Conservation (phyloP, 2,888 invertebrate species). For the Frankliniella intonsa region DNA sequence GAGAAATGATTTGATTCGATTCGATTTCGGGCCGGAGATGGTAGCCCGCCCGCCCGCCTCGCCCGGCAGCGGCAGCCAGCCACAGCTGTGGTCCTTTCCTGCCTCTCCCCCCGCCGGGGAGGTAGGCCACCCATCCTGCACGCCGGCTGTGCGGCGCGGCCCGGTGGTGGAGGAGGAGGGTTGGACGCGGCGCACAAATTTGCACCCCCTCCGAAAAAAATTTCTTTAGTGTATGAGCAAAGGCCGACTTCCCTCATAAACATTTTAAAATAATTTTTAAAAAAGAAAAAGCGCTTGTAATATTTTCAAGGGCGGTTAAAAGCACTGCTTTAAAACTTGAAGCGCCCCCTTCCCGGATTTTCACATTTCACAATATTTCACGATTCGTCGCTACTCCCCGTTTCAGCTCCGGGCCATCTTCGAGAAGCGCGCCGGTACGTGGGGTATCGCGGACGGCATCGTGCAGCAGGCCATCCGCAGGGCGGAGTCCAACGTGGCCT, state of each 20-base stretch:
- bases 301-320: too few relatives aligned
- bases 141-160: background rate
- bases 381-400: too few relatives aligned
- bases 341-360: too few relatives aligned
- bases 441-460: constrained; percentile 68
- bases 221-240: too few relatives aligned
- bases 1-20: background rate
- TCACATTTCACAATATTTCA: constrained; percentile 1
- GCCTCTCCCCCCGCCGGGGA: background rate
- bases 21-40: background rate
- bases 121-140: background rate
- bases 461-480: constrained; percentile 67
- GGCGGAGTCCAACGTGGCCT: constrained; percentile 68
- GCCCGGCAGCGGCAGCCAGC: background rate
- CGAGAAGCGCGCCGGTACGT: constrained; percentile 59
- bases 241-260: too few relatives aligned
- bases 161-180: background rate
- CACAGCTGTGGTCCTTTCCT: background rate
- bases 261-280: too few relatives aligned
- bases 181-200: too few relatives aligned
- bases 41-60: background rate
- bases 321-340: too few relatives aligned
- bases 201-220: too few relatives aligned
- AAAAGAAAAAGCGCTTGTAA: too few relatives aligned
- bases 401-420: constrained; percentile 54